Evolutionary conservation across 2,888 invertebrate species (phyloP).

Genomic region (Pandemis cinnamomeana): DNA sequence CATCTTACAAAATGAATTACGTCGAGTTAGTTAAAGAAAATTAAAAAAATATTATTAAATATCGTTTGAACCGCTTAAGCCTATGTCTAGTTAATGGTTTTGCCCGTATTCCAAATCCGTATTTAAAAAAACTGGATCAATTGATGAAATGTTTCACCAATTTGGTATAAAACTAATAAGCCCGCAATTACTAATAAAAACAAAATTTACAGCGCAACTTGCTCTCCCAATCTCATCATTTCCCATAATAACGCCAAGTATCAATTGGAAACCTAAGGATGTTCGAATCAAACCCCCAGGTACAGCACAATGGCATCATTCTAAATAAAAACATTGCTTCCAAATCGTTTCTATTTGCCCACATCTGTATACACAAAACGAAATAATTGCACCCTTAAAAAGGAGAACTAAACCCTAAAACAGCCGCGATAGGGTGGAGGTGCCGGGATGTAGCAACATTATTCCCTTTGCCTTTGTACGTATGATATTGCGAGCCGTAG

Average conservation of each 20-base stretch:
- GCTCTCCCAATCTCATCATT: constrained; percentile 28
- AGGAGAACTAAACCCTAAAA: constrained; percentile 50
- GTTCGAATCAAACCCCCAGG: constrained; percentile 76
- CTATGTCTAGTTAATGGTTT: too few relatives aligned
- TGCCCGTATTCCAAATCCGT: too few relatives aligned
- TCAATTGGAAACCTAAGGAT: constrained; percentile 43
- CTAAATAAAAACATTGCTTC: constrained; percentile 83
- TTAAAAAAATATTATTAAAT: too few relatives aligned
- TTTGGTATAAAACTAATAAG: not conserved
- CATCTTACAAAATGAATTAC: too few relatives aligned
- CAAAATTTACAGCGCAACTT: not conserved
- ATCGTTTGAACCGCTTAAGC: too few relatives aligned
- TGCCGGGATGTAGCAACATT: not conserved
- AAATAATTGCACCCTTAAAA: constrained; percentile 32
- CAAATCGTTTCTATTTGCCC: constrained; percentile 51
- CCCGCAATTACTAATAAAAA: not conserved
- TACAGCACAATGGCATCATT: constrained; percentile 76
- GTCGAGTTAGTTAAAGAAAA: too few relatives aligned
- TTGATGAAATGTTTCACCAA: too few relatives aligned
- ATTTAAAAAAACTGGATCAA: too few relatives aligned
- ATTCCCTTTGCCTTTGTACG: constrained; percentile 57
- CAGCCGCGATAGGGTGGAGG: not conserved
- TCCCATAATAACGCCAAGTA: constrained; percentile 43
- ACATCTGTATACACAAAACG: constrained; percentile 36
- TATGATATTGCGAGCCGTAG: constrained; percentile 79